phyloP scores from a whole-genome alignment of 2,888 invertebrate genomes.

The Meloe dianella region DNA sequence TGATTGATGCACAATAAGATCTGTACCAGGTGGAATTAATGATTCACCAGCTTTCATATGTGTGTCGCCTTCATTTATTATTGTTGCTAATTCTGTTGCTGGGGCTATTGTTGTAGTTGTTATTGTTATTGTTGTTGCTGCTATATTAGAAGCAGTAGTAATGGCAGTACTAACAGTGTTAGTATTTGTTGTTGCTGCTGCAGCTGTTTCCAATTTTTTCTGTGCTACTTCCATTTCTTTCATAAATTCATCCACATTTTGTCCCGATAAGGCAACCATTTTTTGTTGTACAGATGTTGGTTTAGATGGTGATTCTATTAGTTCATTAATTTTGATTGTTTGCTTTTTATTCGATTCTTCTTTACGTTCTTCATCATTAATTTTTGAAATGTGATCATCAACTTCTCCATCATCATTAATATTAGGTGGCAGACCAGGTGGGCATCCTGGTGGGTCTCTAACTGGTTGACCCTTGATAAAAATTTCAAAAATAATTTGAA shows the following conservation, averaged over 20 bases:
- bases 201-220: slow-evolving; percentile 66
- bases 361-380: slow-evolving; percentile 45
- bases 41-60: slow-evolving; percentile 46
- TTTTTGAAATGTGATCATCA: slow-evolving; percentile 53
- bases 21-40: slow-evolving; percentile 52
- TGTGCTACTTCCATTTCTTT: slow-evolving; percentile 90
- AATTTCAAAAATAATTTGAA: not conserved
- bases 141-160: not conserved
- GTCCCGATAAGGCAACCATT: slow-evolving; percentile 87
- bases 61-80: slow-evolving; percentile 40
- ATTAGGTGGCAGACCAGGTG: slow-evolving; percentile 83
- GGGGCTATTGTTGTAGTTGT: not conserved
- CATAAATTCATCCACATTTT: slow-evolving; percentile 92
- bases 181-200: not conserved
- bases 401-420: slow-evolving; percentile 70
- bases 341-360: slow-evolving; percentile 36
- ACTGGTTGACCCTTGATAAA: slow-evolving; percentile 59
- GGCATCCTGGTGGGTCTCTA: slow-evolving; percentile 83
- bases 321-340: slow-evolving; percentile 27
- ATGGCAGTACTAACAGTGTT: no score
- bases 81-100: not conserved
- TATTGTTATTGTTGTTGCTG: not conserved
- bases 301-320: slow-evolving; percentile 48
- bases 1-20: slow-evolving; percentile 46
- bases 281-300: slow-evolving; percentile 83